These are phyloP conservation scores for Bucco capensis DNA, from an alignment of 2,113 vertebrate species.

Conservation along the genomic window DNA sequence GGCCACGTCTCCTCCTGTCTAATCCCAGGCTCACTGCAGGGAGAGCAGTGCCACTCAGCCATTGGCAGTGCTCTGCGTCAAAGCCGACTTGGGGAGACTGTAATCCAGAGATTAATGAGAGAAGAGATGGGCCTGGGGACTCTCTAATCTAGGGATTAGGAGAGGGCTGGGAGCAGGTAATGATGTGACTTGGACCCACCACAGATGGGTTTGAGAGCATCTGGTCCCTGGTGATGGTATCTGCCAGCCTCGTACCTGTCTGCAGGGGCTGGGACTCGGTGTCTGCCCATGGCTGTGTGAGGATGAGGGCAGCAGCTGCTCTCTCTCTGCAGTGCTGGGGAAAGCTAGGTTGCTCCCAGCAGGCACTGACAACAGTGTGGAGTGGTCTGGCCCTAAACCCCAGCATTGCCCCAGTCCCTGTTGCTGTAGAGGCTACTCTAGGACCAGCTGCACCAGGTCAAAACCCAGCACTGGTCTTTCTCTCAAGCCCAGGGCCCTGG, in stretches of 20 bases:
- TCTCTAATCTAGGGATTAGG: slow-evolving; percentile 47
- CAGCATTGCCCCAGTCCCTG: no score
- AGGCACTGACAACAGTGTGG: accelerated
- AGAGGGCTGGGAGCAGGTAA: not conserved
- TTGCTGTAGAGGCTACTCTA: not conserved
- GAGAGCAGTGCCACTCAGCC: not conserved
- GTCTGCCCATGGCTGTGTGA: accelerated
- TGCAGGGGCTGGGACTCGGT: accelerated
- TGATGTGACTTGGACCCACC: not conserved
- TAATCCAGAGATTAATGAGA: slow-evolving; percentile 61
- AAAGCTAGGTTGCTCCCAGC: not conserved
- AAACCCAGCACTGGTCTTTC: not conserved
- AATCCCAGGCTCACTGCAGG: not conserved
- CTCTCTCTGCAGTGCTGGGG: not conserved
- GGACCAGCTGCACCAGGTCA: not conserved
- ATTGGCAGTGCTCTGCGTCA: slow-evolving; percentile 46
- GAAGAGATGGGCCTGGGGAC: not conserved
- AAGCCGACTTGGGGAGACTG: slow-evolving; percentile 47
- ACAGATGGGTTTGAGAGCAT: not conserved
- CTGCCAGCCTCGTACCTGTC: accelerated
- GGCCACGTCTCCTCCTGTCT: not conserved
- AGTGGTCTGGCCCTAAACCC: not conserved
- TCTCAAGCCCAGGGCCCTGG: not conserved
- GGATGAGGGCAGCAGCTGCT: not conserved
- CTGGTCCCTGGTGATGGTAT: not conserved